These are phyloP conservation scores for Tenebrosternarchus preto DNA, from an alignment of 2,113 vertebrate species.

Conservation along the genomic window DNA sequence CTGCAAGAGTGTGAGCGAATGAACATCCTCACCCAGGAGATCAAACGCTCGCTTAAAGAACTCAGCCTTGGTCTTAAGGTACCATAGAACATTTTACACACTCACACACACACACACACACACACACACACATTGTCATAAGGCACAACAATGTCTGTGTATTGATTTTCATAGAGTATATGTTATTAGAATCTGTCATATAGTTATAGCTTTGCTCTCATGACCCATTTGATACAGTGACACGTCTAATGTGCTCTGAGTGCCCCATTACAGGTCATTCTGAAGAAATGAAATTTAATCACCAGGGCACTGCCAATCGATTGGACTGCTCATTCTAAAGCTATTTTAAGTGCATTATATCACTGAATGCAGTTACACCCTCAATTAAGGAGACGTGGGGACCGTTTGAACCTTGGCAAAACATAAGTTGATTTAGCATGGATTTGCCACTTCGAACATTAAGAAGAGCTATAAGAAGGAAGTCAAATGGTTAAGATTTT, in stretches of 20 bases:
- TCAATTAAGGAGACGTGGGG: constrained; percentile 24
- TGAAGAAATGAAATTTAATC: constrained; percentile 47
- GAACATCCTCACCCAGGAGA: constrained; percentile 86
- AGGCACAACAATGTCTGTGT: not conserved
- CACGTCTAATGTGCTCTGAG: constrained; percentile 32
- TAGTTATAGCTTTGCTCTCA: constrained; percentile 8
- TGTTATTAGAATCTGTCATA: constrained; percentile 21
- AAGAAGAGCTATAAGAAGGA: constrained; percentile 1
- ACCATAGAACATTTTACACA: not conserved
- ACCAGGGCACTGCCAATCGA: constrained; percentile 36
- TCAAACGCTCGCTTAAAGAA: constrained; percentile 80
- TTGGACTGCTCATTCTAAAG: constrained; percentile 28
- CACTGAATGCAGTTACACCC: constrained; percentile 18
- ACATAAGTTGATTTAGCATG: constrained; percentile 17
- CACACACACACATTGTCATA: not conserved
- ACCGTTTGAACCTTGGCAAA: constrained; percentile 18
- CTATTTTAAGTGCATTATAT: constrained; percentile 49
- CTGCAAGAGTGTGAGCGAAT: constrained; percentile 95
- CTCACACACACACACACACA: not conserved
- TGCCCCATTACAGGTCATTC: constrained; percentile 41
- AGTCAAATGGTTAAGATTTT: not conserved
- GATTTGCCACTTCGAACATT: not conserved
- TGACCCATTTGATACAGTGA: constrained; percentile 23
- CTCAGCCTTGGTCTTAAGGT: constrained; percentile 90
- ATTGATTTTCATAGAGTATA: constrained; percentile 27